Conservation (phyloP, 2,797 vertebrate species). For the Hoplostethus mediterraneus region DNA sequence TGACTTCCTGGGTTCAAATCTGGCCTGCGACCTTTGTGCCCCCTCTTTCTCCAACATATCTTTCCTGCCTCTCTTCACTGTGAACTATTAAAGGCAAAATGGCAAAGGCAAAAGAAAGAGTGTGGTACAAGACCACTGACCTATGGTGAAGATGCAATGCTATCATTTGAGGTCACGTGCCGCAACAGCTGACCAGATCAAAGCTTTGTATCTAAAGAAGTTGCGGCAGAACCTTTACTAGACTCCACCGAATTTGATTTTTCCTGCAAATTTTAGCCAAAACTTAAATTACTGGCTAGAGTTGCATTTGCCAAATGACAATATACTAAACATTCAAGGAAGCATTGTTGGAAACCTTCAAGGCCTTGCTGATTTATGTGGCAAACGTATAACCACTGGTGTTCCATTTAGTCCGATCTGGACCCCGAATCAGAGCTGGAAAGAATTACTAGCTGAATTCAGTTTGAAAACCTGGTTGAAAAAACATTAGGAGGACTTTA, state of each 20-base stretch:
- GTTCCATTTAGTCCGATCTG: too few species aligned
- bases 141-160: background rate
- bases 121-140: background rate
- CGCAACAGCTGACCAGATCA: background rate
- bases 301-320: background rate
- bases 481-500: background rate
- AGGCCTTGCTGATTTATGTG: background rate
- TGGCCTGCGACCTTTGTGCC: too few species aligned
- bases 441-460: too few species aligned
- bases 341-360: background rate
- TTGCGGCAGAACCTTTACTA: background rate
- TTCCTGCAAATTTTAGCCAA: background rate
- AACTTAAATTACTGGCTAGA: background rate
- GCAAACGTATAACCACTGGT: background rate
- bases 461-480: too few species aligned
- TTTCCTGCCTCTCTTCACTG: too few species aligned
- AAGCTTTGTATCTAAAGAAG: background rate
- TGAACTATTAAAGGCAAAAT: too few species aligned
- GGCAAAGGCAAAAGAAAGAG: too few species aligned
- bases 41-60: too few species aligned
- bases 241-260: background rate
- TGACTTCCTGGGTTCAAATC: too few species aligned
- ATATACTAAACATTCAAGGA: background rate
- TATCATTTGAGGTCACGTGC: conserved; percentile 1
- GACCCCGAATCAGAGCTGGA: background rate